These are phyloP conservation scores for Eupithecia centaureata DNA, from an alignment of 2,888 invertebrate species.

Conservation along the genomic window DNA sequence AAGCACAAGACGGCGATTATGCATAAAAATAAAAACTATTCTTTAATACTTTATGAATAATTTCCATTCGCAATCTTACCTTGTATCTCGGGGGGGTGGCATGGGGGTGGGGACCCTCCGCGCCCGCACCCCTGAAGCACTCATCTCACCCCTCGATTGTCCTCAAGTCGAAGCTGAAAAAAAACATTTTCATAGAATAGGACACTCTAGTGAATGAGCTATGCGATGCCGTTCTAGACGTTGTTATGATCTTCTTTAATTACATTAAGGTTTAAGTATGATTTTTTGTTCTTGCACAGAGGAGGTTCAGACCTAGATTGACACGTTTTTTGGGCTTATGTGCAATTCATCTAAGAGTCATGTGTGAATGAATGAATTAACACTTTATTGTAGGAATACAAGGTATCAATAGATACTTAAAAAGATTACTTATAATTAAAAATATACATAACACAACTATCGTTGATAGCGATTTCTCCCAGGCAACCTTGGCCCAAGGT, in stretches of 20 bases:
- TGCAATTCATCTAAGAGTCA: too few relatives aligned
- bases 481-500: too few relatives aligned
- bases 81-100: slow-evolving; percentile 67
- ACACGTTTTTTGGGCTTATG: too few relatives aligned
- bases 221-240: slow-evolving; percentile 43
- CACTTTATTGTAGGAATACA: too few relatives aligned
- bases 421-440: too few relatives aligned
- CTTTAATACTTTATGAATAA: slow-evolving; percentile 36
- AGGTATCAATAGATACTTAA: too few relatives aligned
- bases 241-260: slow-evolving; percentile 24
- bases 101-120: slow-evolving; percentile 77
- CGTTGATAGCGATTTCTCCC: too few relatives aligned
- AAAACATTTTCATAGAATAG: slow-evolving; percentile 47
- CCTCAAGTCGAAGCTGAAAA: slow-evolving; percentile 60
- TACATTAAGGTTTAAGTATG: not conserved
- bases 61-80: slow-evolving; percentile 46
- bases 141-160: slow-evolving; percentile 63
- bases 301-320: too few relatives aligned
- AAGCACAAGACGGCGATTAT: slow-evolving; percentile 16
- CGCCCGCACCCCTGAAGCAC: slow-evolving; percentile 65
- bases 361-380: too few relatives aligned
- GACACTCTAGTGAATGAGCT: slow-evolving; percentile 59
- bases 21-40: slow-evolving; percentile 22
- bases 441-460: too few relatives aligned
- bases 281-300: too few relatives aligned